Evolutionary conservation across 2,113 vertebrate genomes (phyloP).

Genomic region (Thymallus thymallus): DNA sequence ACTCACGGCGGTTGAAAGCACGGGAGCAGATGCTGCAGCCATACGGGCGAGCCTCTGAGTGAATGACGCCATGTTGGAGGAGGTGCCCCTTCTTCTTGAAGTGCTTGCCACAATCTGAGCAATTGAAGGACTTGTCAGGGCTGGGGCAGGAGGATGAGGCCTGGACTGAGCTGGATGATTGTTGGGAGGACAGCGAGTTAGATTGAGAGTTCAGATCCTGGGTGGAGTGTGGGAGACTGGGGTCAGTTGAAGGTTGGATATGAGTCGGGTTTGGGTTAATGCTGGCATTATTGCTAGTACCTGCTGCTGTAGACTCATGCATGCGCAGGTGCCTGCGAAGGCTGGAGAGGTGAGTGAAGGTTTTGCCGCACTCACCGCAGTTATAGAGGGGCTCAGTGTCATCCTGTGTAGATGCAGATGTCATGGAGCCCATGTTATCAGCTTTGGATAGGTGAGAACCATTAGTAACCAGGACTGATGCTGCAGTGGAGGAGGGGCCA

Average conservation of each 20-base stretch:
- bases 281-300: constrained; percentile 67
- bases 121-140: constrained; percentile 80
- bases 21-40: constrained; percentile 86
- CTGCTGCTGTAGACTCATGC: constrained; percentile 78
- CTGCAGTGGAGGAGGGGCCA: constrained; percentile 75
- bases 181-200: constrained; percentile 2
- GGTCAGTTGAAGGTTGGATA: constrained; percentile 72
- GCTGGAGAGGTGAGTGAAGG: constrained; percentile 80
- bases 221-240: constrained; percentile 75
- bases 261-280: constrained; percentile 73
- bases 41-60: constrained; percentile 89
- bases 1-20: constrained; percentile 92
- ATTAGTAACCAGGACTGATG: constrained; percentile 77
- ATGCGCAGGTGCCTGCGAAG: constrained; percentile 79
- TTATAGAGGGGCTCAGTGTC: constrained; percentile 73
- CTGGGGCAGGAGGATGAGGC: constrained; percentile 69
- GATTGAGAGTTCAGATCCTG: constrained; percentile 66
- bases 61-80: constrained; percentile 93
- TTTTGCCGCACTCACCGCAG: constrained; percentile 79
- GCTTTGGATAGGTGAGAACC: constrained; percentile 75
- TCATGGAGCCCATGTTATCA: constrained; percentile 70
- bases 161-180: constrained; percentile 46
- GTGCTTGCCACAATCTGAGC: constrained; percentile 88
- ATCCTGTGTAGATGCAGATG: constrained; percentile 63
- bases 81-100: constrained; percentile 94